Conservation (phyloP, 2,797 vertebrate genomes). For the Botia almorhae region DNA sequence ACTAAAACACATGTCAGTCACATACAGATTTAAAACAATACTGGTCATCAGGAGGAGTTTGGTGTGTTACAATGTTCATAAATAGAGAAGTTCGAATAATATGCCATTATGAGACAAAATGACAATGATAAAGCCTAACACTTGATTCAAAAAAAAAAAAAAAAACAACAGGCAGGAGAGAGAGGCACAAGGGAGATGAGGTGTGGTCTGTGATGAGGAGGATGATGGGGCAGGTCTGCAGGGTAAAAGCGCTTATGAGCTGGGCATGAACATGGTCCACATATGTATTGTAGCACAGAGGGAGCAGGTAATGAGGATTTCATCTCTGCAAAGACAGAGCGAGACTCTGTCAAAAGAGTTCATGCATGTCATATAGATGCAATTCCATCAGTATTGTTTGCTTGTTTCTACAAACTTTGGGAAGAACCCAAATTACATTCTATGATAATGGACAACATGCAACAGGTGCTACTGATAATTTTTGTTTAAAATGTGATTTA, state of each 20-base stretch:
- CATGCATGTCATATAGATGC: constrained; percentile 11
- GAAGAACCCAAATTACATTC: neutral
- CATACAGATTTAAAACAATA: constrained; percentile 11
- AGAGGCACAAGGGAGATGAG: constrained; percentile 57
- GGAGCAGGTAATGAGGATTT: constrained; percentile 72
- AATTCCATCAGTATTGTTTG: neutral
- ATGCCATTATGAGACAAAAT: constrained; percentile 41
- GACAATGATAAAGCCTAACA: constrained; percentile 15
- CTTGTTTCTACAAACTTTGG: neutral
- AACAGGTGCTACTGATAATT: neutral
- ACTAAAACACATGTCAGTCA: constrained; percentile 8
- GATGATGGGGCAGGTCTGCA: constrained; percentile 67
- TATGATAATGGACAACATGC: neutral
- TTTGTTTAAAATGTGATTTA: too few species aligned
- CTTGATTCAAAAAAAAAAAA: constrained; percentile 20
- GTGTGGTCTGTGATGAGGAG: constrained; percentile 73
- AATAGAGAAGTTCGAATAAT: constrained; percentile 21
- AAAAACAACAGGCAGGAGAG: constrained; percentile 7
- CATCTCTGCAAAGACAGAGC: constrained; percentile 80
- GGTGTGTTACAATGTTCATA: constrained; percentile 25
- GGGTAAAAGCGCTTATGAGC: constrained; percentile 53
- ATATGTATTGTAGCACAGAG: constrained; percentile 63
- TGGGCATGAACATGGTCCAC: constrained; percentile 75
- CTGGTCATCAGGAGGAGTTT: constrained; percentile 34
- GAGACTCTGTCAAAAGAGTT: constrained; percentile 60